Percentiles rank a stretch among this genome's conserved stretches.
phyloP scores from a whole-genome alignment of 2,113 vertebrate species.

The Halcyon malimbica region DNA sequence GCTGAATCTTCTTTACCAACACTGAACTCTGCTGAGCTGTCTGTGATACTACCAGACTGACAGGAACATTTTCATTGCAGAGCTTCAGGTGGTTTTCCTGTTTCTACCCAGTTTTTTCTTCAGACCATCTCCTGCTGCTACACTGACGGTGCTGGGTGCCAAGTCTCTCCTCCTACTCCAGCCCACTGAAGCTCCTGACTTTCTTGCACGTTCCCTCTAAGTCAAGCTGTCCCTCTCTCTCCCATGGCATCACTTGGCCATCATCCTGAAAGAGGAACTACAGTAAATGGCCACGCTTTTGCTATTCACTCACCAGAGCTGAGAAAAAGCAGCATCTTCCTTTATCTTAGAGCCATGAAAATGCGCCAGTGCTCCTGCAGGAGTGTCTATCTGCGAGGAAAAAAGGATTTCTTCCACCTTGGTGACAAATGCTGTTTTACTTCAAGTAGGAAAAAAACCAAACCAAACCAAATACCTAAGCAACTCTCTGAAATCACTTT shows the following conservation, averaged over 20 bases:
- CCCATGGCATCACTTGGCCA: not conserved
- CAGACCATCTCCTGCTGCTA: not conserved
- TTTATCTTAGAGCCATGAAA: not conserved
- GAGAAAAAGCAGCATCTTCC: not conserved
- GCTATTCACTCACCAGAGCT: not conserved
- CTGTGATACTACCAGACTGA: not conserved
- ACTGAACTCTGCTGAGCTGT: not conserved
- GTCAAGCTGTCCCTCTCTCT: not conserved
- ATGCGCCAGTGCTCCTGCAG: not conserved
- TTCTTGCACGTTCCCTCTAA: not conserved
- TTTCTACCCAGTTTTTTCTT: not conserved
- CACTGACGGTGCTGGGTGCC: not conserved
- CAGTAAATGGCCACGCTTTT: not conserved
- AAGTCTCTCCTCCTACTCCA: not conserved
- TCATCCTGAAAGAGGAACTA: not conserved
- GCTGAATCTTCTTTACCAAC: not conserved
- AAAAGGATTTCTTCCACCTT: not conserved
- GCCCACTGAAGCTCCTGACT: not conserved
- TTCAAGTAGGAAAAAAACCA: not conserved
- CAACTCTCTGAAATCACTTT: not conserved
- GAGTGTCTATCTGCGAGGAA: not conserved
- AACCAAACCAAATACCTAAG: not conserved
- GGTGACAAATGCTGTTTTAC: not conserved
- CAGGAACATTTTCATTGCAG: accelerated
- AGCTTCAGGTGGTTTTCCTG: not conserved